A percentile compares a stretch with the other conserved stretches of the same genome.
Conservation (phyloP, 2,113 vertebrate species). For the Platichthys flesus region DNA sequence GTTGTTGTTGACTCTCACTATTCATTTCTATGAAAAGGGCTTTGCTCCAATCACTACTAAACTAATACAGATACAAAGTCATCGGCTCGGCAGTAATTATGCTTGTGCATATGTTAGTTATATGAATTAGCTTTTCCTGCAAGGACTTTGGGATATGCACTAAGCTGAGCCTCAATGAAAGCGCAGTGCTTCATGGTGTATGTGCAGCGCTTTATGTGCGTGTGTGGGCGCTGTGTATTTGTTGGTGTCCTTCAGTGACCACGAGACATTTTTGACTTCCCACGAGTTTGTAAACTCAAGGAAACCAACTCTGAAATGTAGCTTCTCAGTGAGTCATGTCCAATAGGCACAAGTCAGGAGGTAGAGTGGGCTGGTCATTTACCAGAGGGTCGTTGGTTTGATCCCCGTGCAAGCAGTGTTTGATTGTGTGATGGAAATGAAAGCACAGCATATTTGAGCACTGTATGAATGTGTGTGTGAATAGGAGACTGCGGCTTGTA, state of each 20-base stretch:
- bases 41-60: conserved; percentile 68
- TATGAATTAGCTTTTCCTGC: conserved; percentile 37
- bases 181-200: conserved; percentile 18
- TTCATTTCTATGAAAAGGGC: conserved; percentile 69
- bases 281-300: background rate
- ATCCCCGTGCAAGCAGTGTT: background rate
- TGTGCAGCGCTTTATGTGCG: background rate
- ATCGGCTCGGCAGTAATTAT: conserved; percentile 66
- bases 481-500: no score
- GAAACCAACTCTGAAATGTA: background rate
- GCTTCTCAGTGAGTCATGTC: background rate
- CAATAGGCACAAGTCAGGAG: background rate
- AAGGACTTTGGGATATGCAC: conserved; percentile 35
- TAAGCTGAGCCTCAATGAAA: conserved; percentile 37
- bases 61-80: conserved; percentile 67
- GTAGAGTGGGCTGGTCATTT: background rate
- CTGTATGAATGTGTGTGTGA: no score
- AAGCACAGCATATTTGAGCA: no score
- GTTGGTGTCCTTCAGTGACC: conserved; percentile 17
- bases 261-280: conserved; percentile 1
- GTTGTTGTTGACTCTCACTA: conserved; percentile 72
- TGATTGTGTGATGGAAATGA: no score
- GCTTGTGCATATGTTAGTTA: conserved; percentile 48
- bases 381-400: background rate
- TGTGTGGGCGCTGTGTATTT: conserved; percentile 8